Percentiles rank a stretch among this genome's conserved stretches.
phyloP scores from a whole-genome alignment of 2,113 vertebrate species.

The Antennarius striatus region DNA sequence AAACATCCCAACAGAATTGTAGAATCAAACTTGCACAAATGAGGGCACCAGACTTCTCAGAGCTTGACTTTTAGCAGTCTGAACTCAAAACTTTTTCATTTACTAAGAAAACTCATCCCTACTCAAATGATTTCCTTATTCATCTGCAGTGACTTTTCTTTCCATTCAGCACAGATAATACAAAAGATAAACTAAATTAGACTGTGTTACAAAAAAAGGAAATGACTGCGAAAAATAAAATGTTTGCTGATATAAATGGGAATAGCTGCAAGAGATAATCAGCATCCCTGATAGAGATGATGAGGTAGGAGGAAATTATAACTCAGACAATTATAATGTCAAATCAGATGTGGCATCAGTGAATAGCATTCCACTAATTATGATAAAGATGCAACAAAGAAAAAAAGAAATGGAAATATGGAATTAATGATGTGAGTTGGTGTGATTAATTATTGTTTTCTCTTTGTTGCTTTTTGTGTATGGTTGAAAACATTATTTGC shows the following conservation, averaged over 20 bases:
- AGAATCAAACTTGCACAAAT: constrained; percentile 33
- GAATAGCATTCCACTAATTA: constrained; percentile 53
- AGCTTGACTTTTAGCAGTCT: constrained; percentile 58
- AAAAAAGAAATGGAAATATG: constrained; percentile 12
- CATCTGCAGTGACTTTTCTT: constrained; percentile 23
- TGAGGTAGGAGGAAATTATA: constrained; percentile 31
- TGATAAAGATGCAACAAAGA: constrained; percentile 36
- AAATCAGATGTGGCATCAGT: constrained; percentile 29
- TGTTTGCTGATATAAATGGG: constrained; percentile 30
- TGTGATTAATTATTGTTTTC: constrained; percentile 33
- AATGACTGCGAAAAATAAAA: constrained; percentile 1
- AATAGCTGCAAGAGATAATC: constrained; percentile 28
- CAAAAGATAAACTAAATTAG: too few species aligned
- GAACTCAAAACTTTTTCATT: constrained; percentile 66
- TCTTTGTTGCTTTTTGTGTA: constrained; percentile 31
- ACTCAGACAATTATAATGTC: constrained; percentile 28
- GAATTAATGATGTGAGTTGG: constrained; percentile 28
- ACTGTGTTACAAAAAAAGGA: constrained; percentile 7
- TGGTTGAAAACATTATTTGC: constrained; percentile 18
- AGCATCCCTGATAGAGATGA: constrained; percentile 16
- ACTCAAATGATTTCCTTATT: constrained; percentile 13
- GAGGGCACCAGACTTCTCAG: constrained; percentile 63
- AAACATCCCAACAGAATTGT: constrained; percentile 46
- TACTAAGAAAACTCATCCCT: constrained; percentile 51
- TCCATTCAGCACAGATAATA: background rate